phyloP scores from a whole-genome alignment of 2,113 vertebrate genomes.

The cattle (Bos taurus) region ARS-UCD2.0 NC_037333.1:65886001-65886500 shows the following conservation, averaged over 20 bases:
- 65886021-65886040: background rate
- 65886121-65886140: background rate
- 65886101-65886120: background rate
- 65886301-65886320: background rate
- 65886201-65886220: background rate
- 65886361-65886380: background rate
- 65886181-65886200: background rate
- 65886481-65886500: background rate
- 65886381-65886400: background rate
- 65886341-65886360: background rate
- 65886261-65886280: background rate
- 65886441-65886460: background rate
- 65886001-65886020: background rate
- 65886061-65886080: background rate
- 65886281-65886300: background rate
- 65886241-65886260: background rate
- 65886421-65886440: background rate
- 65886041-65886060: background rate
- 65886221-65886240: background rate
- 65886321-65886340: background rate
- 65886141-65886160: background rate
- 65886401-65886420: background rate
- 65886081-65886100: background rate
- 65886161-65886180: background rate
- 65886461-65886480: background rate